Conservation (phyloP, 35 echinoderm and acorn worm genomes). For the Eucidaris tribuloides region DNA sequence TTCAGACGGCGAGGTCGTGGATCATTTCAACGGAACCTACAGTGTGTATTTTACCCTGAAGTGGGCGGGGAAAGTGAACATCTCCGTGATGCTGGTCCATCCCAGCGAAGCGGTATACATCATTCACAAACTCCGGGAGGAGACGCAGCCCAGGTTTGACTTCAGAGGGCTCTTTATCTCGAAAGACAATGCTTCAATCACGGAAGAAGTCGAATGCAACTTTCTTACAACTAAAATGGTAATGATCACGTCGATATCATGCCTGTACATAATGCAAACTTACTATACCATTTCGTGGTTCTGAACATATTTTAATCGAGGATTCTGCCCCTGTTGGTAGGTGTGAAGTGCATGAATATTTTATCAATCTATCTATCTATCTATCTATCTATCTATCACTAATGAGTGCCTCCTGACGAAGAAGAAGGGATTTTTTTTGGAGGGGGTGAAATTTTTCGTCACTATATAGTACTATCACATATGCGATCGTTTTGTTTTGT, state of each 20-base stretch:
- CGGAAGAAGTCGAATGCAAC: not conserved
- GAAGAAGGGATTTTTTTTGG: too few species aligned
- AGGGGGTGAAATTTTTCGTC: too few species aligned
- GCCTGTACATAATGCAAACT: not conserved
- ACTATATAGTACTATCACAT: too few species aligned
- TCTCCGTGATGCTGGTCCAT: conserved; percentile 21
- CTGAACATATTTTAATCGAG: not conserved
- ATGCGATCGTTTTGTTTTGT: too few species aligned
- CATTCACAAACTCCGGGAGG: not conserved
- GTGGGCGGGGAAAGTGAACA: conserved; percentile 10
- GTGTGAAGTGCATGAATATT: too few species aligned
- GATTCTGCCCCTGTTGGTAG: too few species aligned
- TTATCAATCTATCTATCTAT: too few species aligned
- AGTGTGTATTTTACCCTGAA: conserved; percentile 39
- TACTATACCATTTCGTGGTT: not conserved
- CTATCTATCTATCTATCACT: too few species aligned
- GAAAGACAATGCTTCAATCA: too few species aligned
- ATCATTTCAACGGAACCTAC: conserved; percentile 48
- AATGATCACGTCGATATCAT: not conserved
- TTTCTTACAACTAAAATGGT: not conserved
- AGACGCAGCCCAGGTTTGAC: not conserved
- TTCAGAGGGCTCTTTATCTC: too few species aligned
- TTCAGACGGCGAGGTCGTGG: conserved; percentile 29
- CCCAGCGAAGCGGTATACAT: conserved; percentile 20
- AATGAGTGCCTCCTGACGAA: too few species aligned